Evolutionary conservation across 2,113 vertebrate genomes (phyloP), one percentile per base, ranked within the genome.

Genomic region (Rhinoderma darwinii): DNA sequence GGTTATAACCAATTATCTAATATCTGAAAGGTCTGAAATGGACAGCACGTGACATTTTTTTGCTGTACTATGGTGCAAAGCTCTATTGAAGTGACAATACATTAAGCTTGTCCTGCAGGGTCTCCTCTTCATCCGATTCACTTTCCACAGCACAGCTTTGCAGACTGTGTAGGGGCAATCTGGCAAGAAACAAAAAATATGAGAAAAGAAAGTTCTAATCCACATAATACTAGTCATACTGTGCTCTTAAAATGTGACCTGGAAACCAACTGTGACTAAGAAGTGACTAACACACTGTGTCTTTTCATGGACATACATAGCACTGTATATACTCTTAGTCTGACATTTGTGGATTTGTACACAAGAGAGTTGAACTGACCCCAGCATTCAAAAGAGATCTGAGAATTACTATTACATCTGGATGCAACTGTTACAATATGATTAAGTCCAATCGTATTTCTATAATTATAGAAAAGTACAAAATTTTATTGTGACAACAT

Each of bases 21-120:
- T 63, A 63, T 81, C 25, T 63, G 35, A 79, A 56, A 56, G 25
- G 50, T 25, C 17, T 56, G 39, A 63, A 81, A 63, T 63, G 25
- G 79, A 81, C 79, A 81, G 51, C 51, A 56, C 44, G 37, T 63
- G 79, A 63, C 56, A 81, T 81, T 61, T 56, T 77, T 54, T 63
- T 63, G 54, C 37, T 63, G 56, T 81, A 81, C 18, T 61, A 39
- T 41, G 32, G 32, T 27, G 25, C 15, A 18, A 61, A 81, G 56
- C 25, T 63, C 79, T 93, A 96, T 20, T 89, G 92, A 56, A 97
- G 88, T 9, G 89, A 91, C 82, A 94, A 89, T 83, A 96, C 95
- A 86, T 94, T 92, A 86, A 90, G 91, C 14, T 79, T 93, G 88
- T 96, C 96, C 89, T 91, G 91, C 89, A 92, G 88, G 88, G 88